phyloP scores from a whole-genome alignment of 1,140 invertebrate genomes.

The Helicoverpa zea region DNA sequence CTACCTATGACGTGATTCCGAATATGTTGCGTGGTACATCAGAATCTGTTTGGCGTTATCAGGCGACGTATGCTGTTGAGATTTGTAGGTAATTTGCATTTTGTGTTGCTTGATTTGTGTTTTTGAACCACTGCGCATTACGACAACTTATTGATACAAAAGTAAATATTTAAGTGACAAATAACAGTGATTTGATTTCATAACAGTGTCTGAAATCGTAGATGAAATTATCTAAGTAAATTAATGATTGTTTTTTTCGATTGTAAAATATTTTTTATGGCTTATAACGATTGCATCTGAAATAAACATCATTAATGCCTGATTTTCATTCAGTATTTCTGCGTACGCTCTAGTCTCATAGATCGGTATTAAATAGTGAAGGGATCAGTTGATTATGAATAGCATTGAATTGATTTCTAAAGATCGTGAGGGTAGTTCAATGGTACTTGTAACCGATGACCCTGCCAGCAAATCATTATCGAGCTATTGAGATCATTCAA shows the following conservation, averaged over 20 bases:
- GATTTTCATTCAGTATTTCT: background rate
- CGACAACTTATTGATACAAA: too few species aligned
- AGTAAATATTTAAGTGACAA: too few species aligned
- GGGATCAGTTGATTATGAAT: constrained; percentile 29
- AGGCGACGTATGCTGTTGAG: background rate
- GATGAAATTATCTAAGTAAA: too few species aligned
- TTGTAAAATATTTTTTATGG: too few species aligned
- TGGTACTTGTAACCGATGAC: constrained; percentile 36
- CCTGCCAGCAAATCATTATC: constrained; percentile 19
- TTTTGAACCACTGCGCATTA: too few species aligned
- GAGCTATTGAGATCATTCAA: constrained; percentile 27
- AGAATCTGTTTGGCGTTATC: constrained; percentile 25
- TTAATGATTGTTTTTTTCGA: too few species aligned
- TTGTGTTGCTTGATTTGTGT: background rate
- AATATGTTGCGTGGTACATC: constrained; percentile 21
- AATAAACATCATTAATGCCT: background rate
- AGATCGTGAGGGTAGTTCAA: constrained; percentile 38
- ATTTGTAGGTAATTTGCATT: background rate
- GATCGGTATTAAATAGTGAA: background rate
- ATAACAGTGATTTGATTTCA: too few species aligned
- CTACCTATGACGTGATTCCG: constrained; percentile 27
- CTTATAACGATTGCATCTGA: too few species aligned
- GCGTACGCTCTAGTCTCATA: background rate
- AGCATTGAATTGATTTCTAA: constrained; percentile 26
- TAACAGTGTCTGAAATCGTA: too few species aligned